These are phyloP conservation scores for Poecilia gillii DNA, from an alignment of 2,797 vertebrate genomes.

Conservation along the genomic window DNA sequence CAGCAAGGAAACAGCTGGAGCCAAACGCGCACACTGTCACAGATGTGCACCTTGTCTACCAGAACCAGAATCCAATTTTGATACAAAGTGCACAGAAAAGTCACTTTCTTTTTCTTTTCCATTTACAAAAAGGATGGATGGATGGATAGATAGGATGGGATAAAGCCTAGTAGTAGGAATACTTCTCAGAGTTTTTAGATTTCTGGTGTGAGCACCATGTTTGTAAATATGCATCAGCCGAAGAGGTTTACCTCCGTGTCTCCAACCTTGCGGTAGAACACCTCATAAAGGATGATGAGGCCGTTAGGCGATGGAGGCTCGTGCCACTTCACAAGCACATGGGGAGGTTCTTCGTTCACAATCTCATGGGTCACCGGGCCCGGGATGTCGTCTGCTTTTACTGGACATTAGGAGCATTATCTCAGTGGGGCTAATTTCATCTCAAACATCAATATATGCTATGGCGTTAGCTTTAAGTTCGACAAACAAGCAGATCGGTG, in stretches of 20 bases:
- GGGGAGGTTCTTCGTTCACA: conserved; percentile 79
- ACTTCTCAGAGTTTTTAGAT: background rate
- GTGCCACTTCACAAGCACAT: conserved; percentile 90
- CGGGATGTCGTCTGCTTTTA: conserved; percentile 91
- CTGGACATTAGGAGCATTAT: conserved; percentile 65
- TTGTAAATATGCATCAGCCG: background rate
- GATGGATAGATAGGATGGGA: background rate
- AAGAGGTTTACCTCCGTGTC: conserved; percentile 87
- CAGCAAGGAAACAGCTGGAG: conserved; percentile 56
- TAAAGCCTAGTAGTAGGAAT: background rate
- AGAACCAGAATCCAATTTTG: background rate
- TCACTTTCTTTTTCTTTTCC: conserved; percentile 33
- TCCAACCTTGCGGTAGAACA: conserved; percentile 89
- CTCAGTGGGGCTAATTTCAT: background rate
- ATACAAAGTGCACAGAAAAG: conserved; percentile 8
- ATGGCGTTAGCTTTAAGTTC: background rate
- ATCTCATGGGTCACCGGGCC: conserved; percentile 87
- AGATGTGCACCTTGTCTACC: background rate
- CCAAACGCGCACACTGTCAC: background rate
- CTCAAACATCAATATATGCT: background rate
- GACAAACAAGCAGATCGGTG: background rate
- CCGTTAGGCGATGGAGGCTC: conserved; percentile 91
- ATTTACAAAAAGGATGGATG: background rate
- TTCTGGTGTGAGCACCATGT: background rate
- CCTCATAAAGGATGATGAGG: conserved; percentile 94